Evolutionary conservation across 2,888 invertebrate species (phyloP).

Genomic region (Choreutis nemorana): DNA sequence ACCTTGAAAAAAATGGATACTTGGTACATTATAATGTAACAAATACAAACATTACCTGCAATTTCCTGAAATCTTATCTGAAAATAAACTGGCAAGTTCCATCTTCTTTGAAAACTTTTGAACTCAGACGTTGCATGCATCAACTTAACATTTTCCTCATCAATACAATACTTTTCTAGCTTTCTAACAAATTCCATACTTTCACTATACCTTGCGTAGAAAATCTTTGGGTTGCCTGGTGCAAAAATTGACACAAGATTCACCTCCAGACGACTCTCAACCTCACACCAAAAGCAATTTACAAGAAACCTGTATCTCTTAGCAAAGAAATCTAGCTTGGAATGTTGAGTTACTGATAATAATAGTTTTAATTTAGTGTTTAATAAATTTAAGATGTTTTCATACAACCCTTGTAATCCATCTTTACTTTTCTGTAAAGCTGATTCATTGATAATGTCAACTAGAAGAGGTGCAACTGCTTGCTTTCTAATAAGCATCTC

Average conservation of each 20-base stretch:
- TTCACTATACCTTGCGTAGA: slow-evolving; percentile 82
- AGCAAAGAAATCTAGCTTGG: slow-evolving; percentile 45
- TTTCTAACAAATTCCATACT: slow-evolving; percentile 78
- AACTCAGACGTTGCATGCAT: slow-evolving; percentile 76
- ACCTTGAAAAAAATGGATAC: too few relatives aligned
- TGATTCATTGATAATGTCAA: slow-evolving; percentile 75
- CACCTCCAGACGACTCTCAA: slow-evolving; percentile 82
- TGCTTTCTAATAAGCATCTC: slow-evolving; percentile 75
- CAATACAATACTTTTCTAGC: slow-evolving; percentile 72
- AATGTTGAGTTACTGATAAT: slow-evolving; percentile 55
- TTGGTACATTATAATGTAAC: too few relatives aligned
- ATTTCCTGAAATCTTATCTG: slow-evolving; percentile 96
- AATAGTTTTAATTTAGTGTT: slow-evolving; percentile 71
- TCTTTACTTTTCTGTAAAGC: slow-evolving; percentile 67
- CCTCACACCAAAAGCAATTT: slow-evolving; percentile 88
- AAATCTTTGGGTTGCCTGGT: slow-evolving; percentile 89
- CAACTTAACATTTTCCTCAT: slow-evolving; percentile 62
- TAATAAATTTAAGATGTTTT: slow-evolving; percentile 74
- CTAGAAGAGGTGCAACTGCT: slow-evolving; percentile 73
- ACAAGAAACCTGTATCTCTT: slow-evolving; percentile 67
- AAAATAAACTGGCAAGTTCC: slow-evolving; percentile 97
- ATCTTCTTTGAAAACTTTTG: slow-evolving; percentile 81
- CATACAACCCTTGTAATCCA: slow-evolving; percentile 76
- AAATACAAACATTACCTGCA: slow-evolving; percentile 65
- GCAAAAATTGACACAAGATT: slow-evolving; percentile 86